Base-by-base conservation (phyloP, 2,113 vertebrate species). In the Polypterus bichir region DNA sequence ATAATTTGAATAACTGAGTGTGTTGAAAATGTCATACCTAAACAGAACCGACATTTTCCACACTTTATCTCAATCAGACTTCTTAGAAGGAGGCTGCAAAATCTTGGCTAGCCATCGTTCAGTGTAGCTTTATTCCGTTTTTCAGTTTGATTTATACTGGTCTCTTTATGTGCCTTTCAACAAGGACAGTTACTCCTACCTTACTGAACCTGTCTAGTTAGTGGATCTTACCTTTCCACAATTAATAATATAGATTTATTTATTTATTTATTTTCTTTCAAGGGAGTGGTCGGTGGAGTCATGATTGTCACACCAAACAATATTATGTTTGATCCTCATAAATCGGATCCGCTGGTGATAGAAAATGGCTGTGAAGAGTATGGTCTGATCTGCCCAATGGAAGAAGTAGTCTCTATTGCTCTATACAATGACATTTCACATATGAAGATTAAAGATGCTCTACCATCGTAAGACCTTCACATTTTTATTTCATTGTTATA, bases 261-360 rank as follows among this genome's bases (percentile, higher is more conserved):
- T 44, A 10, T 8, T 10, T 44, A 55, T 6, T 1, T 60, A 48
- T 44, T 57, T 61, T 68, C 4, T 68, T 74, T 60, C 3, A 71
- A 97, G 97, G 97, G 97, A 0, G 95, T 98, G 3, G 95, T 99
- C 9, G 97, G 94, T 7, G 96, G 97, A 3, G 95, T 99, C 63
- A 90, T 99, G 87, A 95, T 98, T 44, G 92, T 99, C 66, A 99
- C 97, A 1, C 97, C 96, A 52, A 99, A 99, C 79, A 99, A 94
- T 76, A 95, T 99, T 76, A 99, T 99, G 95, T 99, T 99, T 62
- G 97, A 99, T 78, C 97, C 97, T 4, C 94, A 99, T 72, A 99
- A 99, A 66, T 99, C 95, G 0, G 97, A 99, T 78, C 94, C 97
- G 3, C 76, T 99, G 76, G 94, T 99, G 47, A 97, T 99, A 62